A percentile compares a stretch with the other conserved stretches of the same genome.
Conservation (phyloP, 2,888 invertebrate species). For the Blera fallax region DNA sequence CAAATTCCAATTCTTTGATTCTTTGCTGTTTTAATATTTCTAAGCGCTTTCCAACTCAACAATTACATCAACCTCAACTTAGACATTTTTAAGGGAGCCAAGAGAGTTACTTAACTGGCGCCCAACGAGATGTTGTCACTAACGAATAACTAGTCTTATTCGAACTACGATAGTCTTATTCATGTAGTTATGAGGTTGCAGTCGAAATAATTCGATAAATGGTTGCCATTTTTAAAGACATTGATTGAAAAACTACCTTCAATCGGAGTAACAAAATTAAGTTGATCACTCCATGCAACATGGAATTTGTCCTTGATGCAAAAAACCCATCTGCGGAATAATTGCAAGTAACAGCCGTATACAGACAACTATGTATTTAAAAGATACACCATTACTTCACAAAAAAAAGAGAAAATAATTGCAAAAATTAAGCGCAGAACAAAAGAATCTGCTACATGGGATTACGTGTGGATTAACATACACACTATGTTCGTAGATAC, state of each 20-base stretch:
- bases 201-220: no score
- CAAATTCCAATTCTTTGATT: no score
- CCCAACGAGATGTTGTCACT: no score
- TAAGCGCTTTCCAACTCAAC: no score
- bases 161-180: no score
- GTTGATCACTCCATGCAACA: neutral
- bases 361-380: neutral
- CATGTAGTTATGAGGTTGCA: no score
- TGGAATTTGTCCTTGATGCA: neutral
- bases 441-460: slow-evolving; percentile 14
- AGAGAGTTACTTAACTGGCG: no score
- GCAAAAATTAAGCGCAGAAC: slow-evolving; percentile 16
- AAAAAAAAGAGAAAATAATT: neutral
- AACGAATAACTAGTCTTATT: no score
- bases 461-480: slow-evolving; percentile 2
- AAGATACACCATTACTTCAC: neutral
- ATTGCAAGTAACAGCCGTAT: neutral
- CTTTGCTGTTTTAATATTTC: no score
- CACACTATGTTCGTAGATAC: neutral
- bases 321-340: neutral
- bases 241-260: neutral
- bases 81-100: no score
- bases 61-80: no score
- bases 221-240: neutral
- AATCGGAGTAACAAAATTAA: neutral